These are phyloP conservation scores for Crenuchus spilurus DNA, from an alignment of 2,797 vertebrate species.

Conservation along the genomic window DNA sequence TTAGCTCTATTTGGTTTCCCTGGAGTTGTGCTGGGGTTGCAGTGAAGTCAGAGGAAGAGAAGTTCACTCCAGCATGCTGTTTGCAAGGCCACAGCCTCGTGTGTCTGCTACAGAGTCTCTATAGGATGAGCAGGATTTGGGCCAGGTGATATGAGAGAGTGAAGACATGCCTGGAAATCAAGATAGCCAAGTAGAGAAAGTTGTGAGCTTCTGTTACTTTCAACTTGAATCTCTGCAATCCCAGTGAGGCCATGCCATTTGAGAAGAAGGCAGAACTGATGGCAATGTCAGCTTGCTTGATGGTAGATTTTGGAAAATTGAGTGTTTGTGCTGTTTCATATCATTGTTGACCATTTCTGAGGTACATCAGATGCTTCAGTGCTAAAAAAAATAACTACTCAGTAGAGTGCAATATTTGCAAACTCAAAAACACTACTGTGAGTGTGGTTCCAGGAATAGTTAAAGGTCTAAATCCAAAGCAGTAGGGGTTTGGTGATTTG, in stretches of 20 bases:
- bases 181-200: not conserved
- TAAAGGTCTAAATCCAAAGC: constrained; percentile 1
- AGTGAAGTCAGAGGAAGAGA: not conserved
- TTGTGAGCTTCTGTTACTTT: not conserved
- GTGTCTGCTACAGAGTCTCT: not conserved
- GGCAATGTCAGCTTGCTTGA: not conserved
- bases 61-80: not conserved
- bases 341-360: not conserved
- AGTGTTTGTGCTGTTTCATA: not conserved
- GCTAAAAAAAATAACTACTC: not conserved
- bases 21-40: not conserved
- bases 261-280: not conserved
- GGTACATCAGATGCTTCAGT: not conserved
- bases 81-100: constrained; percentile 2
- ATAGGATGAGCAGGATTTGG: constrained; percentile 3
- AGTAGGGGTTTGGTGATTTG: not conserved
- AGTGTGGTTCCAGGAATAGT: not conserved
- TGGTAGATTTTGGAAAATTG: not conserved
- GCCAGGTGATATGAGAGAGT: not conserved
- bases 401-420: not conserved
- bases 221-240: not conserved
- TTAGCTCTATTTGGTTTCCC: not conserved
- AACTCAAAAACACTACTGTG: not conserved
- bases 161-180: constrained; percentile 24
- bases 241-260: not conserved